Evolutionary conservation across 2,113 vertebrate genomes (phyloP).

Genomic region (Leptobrachium leishanense): DNA sequence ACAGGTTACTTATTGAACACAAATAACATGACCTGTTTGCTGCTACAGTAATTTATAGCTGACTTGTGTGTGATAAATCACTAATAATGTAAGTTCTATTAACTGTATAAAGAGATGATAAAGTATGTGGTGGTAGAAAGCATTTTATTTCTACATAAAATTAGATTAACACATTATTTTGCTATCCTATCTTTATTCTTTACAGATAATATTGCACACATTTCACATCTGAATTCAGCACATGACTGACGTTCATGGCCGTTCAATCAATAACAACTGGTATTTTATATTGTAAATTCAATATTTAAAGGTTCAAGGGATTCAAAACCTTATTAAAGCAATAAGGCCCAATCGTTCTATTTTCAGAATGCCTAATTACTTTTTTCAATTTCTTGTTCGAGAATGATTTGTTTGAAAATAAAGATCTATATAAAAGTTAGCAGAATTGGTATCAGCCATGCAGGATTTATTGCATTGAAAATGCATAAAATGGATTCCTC

Average conservation of each 20-base stretch:
- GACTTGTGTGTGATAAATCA: too few relatives aligned
- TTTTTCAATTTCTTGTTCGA: conserved; percentile 45
- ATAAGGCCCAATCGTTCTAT: conserved; percentile 78
- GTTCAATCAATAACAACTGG: conserved; percentile 96
- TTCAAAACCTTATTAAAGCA: conserved; percentile 85
- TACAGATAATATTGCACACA: conserved; percentile 77
- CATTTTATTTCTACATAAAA: conserved; percentile 45
- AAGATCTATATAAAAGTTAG: conserved; percentile 52
- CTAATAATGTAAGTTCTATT: too few relatives aligned
- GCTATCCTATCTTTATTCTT: conserved; percentile 65
- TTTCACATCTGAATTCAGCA: conserved; percentile 94
- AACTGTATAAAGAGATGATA: background rate
- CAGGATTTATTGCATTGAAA: conserved; percentile 12
- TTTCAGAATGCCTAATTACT: conserved; percentile 56
- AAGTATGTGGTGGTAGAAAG: conserved; percentile 1
- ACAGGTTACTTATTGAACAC: too few relatives aligned
- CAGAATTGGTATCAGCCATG: conserved; percentile 13
- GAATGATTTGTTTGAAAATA: conserved; percentile 51
- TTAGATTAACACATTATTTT: conserved; percentile 59
- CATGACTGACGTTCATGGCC: conserved; percentile 97
- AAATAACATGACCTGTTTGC: conserved; percentile 8
- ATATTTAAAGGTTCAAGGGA: conserved; percentile 85
- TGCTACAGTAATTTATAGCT: conserved; percentile 1
- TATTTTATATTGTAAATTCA: conserved; percentile 93
- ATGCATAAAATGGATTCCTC: conserved; percentile 1